These are phyloP conservation scores for Dipus sagitta DNA, from an alignment of 2,797 vertebrate species.

Conservation along the genomic window DNA sequence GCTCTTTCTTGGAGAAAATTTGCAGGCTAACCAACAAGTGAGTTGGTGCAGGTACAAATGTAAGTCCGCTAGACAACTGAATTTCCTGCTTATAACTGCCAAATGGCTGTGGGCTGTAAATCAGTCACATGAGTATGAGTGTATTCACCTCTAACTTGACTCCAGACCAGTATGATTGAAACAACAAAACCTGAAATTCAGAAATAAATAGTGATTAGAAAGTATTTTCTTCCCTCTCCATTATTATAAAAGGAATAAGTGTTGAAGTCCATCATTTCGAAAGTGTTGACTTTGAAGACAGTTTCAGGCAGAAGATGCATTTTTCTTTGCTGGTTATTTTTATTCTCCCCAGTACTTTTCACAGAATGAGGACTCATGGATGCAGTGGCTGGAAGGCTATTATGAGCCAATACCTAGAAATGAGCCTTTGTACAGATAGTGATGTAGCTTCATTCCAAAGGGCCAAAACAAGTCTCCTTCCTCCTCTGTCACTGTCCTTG, in stretches of 20 bases:
- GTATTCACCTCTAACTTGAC: neutral
- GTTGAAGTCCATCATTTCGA: neutral
- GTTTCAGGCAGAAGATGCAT: neutral
- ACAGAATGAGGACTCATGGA: neutral
- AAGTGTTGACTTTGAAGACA: neutral
- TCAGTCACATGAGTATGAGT: neutral
- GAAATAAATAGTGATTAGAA: neutral
- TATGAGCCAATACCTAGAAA: neutral
- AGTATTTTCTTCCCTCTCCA: neutral
- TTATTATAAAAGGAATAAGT: neutral
- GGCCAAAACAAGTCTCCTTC: neutral
- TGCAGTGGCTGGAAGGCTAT: neutral
- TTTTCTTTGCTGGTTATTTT: neutral
- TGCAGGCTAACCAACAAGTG: neutral
- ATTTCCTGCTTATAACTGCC: neutral
- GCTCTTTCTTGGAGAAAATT: neutral
- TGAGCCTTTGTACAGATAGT: neutral
- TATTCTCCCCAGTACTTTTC: neutral
- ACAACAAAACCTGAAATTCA: slow-evolving; percentile 21
- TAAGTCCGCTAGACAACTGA: neutral
- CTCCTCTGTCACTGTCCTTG: neutral
- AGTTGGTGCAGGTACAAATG: neutral
- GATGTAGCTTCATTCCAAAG: neutral
- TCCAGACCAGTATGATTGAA: neutral
- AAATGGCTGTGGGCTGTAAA: neutral